phyloP scores from a whole-genome alignment of 2,888 invertebrate species.

The Rhagonycha fulva region DNA sequence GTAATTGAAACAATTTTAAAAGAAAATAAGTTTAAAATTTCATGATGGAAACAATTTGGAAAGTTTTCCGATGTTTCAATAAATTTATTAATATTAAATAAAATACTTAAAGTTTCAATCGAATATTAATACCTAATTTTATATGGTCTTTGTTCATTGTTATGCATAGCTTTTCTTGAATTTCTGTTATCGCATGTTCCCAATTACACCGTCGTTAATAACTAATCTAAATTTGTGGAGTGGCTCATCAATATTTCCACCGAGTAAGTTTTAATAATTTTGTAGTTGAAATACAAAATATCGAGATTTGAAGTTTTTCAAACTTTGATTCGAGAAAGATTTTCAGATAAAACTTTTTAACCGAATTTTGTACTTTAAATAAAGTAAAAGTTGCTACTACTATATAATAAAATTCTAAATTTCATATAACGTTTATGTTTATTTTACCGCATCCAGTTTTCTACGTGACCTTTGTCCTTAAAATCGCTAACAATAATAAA shows the following conservation, averaged over 20 bases:
- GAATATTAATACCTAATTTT: conserved; percentile 11
- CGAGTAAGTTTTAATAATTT: conserved; percentile 5
- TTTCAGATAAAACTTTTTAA: background rate
- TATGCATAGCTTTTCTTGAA: conserved; percentile 28
- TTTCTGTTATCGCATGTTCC: conserved; percentile 27
- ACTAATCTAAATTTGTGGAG: conserved; percentile 30
- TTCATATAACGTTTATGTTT: conserved; percentile 22
- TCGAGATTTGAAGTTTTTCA: conserved; percentile 9
- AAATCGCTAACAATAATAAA: conserved; percentile 5
- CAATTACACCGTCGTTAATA: conserved; percentile 28
- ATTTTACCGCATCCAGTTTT: conserved; percentile 5
- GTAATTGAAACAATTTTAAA: background rate
- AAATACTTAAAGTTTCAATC: background rate
- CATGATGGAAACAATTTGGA: background rate
- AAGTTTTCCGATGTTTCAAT: background rate
- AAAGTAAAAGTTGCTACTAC: conserved; percentile 19
- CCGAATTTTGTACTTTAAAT: background rate
- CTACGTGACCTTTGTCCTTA: background rate
- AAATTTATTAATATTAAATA: background rate
- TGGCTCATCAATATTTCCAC: conserved; percentile 23
- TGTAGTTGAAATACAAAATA: conserved; percentile 3
- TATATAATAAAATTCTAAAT: conserved; percentile 13
- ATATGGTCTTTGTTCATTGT: conserved; percentile 19
- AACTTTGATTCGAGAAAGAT: conserved; percentile 12
- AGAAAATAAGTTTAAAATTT: background rate